These are phyloP conservation scores for Sprattus sprattus DNA, from an alignment of 2,113 vertebrate genomes.

Conservation along the genomic window DNA sequence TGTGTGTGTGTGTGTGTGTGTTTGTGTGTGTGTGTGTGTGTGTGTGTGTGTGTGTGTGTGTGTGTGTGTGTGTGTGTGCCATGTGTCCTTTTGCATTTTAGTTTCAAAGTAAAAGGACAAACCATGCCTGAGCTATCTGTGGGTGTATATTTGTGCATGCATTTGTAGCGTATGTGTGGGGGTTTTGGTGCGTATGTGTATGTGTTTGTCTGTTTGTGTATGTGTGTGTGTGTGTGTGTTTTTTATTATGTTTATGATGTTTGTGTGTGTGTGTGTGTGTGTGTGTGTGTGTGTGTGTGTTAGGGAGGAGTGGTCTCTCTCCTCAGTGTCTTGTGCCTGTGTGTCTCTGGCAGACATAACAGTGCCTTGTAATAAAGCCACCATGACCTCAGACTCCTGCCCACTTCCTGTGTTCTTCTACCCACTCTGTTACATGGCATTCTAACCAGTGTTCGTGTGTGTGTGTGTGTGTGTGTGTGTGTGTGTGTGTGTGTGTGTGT, in stretches of 20 bases:
- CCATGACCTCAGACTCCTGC: background rate
- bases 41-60: too few species aligned
- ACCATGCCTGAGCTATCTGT: background rate
- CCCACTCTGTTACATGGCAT: background rate
- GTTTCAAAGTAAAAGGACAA: background rate
- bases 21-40: background rate
- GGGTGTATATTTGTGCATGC: background rate
- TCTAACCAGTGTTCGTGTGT: background rate
- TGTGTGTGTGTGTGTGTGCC: too few species aligned
- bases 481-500: conserved; percentile 21
- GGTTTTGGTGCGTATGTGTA: too few species aligned
- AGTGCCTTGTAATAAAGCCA: background rate
- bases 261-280: background rate
- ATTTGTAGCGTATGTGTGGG: background rate
- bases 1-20: background rate
- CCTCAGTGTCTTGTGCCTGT: background rate
- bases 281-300: background rate
- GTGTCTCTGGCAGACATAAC: background rate
- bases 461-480: background rate
- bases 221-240: background rate
- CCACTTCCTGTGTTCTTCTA: background rate
- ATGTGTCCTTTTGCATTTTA: too few species aligned
- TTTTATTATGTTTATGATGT: too few species aligned
- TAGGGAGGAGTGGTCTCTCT: background rate
- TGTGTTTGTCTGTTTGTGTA: background rate